Evolutionary conservation across 30 jellyfish, hydroid and myxozoan genomes (phyloP).

Genomic region (Cassiopea andromeda): DNA sequence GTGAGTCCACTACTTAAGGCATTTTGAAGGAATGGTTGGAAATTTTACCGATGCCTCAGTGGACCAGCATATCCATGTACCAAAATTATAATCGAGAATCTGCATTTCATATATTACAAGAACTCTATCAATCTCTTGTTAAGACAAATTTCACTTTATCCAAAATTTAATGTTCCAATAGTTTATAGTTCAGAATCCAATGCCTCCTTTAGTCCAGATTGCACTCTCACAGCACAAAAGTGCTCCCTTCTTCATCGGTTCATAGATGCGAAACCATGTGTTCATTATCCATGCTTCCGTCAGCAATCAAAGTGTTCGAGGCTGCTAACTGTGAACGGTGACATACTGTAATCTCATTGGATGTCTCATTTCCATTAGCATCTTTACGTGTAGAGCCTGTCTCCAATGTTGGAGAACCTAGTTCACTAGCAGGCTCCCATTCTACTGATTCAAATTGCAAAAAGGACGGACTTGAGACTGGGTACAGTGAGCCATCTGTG

Average conservation of each 20-base stretch:
- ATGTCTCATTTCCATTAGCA: neutral
- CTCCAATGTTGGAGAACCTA: neutral
- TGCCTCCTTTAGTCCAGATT: no score
- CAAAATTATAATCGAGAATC: no score
- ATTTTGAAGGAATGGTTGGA: no score
- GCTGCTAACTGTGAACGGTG: neutral
- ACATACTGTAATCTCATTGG: neutral
- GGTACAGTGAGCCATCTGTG: neutral
- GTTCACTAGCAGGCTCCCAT: neutral
- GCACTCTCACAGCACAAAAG: no score
- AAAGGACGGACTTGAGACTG: constrained; percentile 6
- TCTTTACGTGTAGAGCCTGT: neutral
- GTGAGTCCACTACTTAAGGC: no score
- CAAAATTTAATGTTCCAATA: no score
- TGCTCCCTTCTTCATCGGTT: neutral
- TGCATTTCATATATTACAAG: no score
- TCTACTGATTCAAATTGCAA: constrained; percentile 3
- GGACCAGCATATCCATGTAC: no score
- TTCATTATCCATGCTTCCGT: neutral
- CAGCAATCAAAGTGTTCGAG: neutral
- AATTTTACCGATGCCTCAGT: no score
- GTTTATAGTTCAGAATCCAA: no score
- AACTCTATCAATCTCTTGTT: no score
- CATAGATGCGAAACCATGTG: neutral
- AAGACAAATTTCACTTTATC: no score